Conservation (phyloP, 1,140 invertebrate genomes). For the Chelonus insularis region DNA sequence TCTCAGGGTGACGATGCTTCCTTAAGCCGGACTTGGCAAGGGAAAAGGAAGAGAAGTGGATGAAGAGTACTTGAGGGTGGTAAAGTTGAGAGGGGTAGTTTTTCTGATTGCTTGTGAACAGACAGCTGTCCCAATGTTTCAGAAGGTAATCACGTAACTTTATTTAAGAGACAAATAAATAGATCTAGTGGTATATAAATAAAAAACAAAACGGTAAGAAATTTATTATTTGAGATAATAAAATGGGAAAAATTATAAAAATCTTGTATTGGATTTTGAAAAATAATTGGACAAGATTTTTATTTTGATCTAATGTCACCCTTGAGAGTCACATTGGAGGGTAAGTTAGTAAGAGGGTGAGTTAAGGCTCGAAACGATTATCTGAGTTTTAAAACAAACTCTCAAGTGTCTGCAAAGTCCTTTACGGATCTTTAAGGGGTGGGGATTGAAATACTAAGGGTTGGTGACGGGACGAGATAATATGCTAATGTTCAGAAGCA, state of each 20-base stretch:
- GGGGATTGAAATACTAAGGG: constrained; percentile 12
- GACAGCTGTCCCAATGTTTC: constrained; percentile 50
- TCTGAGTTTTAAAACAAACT: constrained; percentile 58
- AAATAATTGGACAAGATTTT: constrained; percentile 46
- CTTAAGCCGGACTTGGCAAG: constrained; percentile 23
- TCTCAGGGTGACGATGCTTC: background rate
- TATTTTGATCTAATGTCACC: constrained; percentile 47
- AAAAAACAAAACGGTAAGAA: too few relatives aligned
- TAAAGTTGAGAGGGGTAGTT: constrained; percentile 26
- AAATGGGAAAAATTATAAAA: too few relatives aligned
- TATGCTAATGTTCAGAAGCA: constrained; percentile 55
- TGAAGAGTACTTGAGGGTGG: background rate
- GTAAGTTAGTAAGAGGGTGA: background rate
- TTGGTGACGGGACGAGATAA: constrained; percentile 48
- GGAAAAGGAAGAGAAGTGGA: constrained; percentile 11
- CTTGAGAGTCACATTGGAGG: constrained; percentile 29
- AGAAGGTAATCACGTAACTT: background rate
- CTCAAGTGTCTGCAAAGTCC: constrained; percentile 57
- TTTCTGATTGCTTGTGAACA: constrained; percentile 51
- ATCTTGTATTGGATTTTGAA: too few relatives aligned
- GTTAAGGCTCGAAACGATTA: constrained; percentile 49
- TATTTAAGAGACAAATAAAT: background rate
- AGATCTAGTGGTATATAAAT: too few relatives aligned
- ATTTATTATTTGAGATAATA: too few relatives aligned
- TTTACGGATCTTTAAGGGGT: constrained; percentile 26